Conservation (phyloP, 2,888 invertebrate species). For the Coleophora deauratella region DNA sequence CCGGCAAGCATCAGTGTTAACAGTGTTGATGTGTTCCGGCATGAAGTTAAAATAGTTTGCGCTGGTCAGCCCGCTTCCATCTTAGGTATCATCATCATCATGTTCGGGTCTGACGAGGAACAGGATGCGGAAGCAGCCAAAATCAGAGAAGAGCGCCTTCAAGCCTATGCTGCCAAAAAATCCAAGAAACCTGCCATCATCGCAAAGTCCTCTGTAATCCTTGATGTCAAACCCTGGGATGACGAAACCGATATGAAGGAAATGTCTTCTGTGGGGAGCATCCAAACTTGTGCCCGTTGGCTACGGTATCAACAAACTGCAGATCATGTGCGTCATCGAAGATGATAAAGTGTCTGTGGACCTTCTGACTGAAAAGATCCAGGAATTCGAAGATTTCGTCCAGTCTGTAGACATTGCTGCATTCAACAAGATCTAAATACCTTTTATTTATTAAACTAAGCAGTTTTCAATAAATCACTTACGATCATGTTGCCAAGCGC, state of each 20-base stretch:
- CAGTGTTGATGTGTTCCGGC: too few species aligned
- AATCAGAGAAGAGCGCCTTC: conserved; percentile 90
- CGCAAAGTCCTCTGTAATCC: conserved; percentile 95
- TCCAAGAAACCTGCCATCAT: conserved; percentile 94
- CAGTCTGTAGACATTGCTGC: conserved; percentile 98
- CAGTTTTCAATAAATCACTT: conserved; percentile 48
- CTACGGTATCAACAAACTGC: conserved; percentile 96
- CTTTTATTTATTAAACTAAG: conserved; percentile 36
- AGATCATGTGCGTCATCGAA: conserved; percentile 96
- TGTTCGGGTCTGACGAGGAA: conserved; percentile 92
- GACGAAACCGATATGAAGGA: conserved; percentile 89
- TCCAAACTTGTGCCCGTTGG: conserved; percentile 96
- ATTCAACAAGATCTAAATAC: conserved; percentile 94
- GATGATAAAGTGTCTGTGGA: conserved; percentile 97
- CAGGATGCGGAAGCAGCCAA: conserved; percentile 87
- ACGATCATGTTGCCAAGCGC: too few species aligned
- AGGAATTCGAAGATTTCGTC: conserved; percentile 92
- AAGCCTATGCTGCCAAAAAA: conserved; percentile 95
- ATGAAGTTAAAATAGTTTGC: too few species aligned
- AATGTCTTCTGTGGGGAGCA: conserved; percentile 96
- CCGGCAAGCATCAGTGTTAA: too few species aligned
- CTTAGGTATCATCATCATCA: too few species aligned
- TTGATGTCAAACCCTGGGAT: conserved; percentile 99
- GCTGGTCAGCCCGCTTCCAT: too few species aligned
- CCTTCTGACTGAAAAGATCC: conserved; percentile 89